phyloP scores from a whole-genome alignment of 1,140 invertebrate genomes.

The Monochamus saltuarius region DNA sequence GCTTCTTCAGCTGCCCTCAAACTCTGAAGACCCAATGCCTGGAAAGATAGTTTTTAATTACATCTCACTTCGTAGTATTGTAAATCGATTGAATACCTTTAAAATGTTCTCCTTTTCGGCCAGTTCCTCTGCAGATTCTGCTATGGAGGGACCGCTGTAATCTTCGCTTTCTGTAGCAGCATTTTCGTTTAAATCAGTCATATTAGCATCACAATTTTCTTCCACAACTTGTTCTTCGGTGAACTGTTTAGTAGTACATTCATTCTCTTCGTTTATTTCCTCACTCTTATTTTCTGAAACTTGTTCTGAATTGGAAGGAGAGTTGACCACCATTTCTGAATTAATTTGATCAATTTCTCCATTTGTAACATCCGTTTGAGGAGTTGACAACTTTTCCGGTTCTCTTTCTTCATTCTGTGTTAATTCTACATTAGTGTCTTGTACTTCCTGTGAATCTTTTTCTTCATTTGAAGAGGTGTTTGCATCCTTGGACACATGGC shows the following conservation, averaged over 20 bases:
- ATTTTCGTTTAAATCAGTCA: conserved; percentile 7
- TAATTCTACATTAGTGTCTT: no score
- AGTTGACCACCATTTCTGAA: not conserved
- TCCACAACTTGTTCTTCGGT: conserved; percentile 11
- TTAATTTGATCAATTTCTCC: not conserved
- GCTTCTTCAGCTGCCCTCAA: conserved; percentile 61
- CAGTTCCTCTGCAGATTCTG: conserved; percentile 59
- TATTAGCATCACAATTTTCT: conserved; percentile 3
- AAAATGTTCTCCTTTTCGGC: conserved; percentile 64
- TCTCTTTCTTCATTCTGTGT: conserved; percentile 8
- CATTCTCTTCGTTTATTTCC: conserved; percentile 9
- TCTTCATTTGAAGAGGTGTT: no score
- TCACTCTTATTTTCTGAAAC: conserved; percentile 20
- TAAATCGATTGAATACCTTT: conserved; percentile 16
- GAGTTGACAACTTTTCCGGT: not conserved
- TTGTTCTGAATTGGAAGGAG: not conserved
- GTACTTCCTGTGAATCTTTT: no score
- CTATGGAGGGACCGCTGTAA: conserved; percentile 36
- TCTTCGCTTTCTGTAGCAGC: conserved; percentile 13
- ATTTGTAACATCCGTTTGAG: not conserved
- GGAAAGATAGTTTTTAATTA: conserved; percentile 16
- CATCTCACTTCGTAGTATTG: no score
- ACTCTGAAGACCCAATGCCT: conserved; percentile 65
- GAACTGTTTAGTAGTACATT: conserved; percentile 11
- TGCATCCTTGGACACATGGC: no score